Base-by-base conservation (phyloP, 2,797 vertebrate genomes). In the Rhinichthys osculus region DNA sequence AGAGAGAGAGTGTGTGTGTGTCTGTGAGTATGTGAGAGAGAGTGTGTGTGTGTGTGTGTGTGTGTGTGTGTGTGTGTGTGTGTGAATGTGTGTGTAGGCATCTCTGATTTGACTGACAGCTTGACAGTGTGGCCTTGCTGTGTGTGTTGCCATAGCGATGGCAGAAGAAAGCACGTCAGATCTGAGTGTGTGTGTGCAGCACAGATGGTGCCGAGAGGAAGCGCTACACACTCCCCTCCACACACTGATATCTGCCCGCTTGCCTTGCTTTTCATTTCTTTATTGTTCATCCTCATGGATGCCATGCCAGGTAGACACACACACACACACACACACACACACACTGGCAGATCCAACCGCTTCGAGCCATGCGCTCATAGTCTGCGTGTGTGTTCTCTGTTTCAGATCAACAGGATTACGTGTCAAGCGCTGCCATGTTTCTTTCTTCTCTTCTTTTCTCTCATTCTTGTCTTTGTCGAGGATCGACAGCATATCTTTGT, bases 51-150 rank as follows among this genome's bases (percentile, higher is more conserved):
- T 7, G 38, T 40, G 38, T 7, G 38, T 40, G 38, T 40, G 1
- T 5, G 38, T 7, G 42, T 2, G 44, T 47, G 13, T 47, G 50
- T 19, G 50, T 17, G 50, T 54, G 50, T 52, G 2, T 23, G 21
- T 66, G 94, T 94, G 93, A 74, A 86, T 67, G 78, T 81, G 78
- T 57, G 50, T 82, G 67, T 82, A 67, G n/a, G 54, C 40, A 57
- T 72, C 23, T 57, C 35, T 62, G 52, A 33, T 67, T 44, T 64
- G 81, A 72, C 13, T 83, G 76, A 78, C 76, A 78, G 52, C 52
- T 78, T n/a, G 54, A 72, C 52, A 72, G 70, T 74, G 35, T 83
- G 69, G 52, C 52, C 62, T 67, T 79, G 77, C 73, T 47, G 59
- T 50, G 62, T 30, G 52, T 50, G 87, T 88, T 88, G 47, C 70